A percentile compares a stretch with the other conserved stretches of the same genome.
phyloP scores from a whole-genome alignment of 2,888 invertebrate species.

The Oscheius sp. region DNA sequence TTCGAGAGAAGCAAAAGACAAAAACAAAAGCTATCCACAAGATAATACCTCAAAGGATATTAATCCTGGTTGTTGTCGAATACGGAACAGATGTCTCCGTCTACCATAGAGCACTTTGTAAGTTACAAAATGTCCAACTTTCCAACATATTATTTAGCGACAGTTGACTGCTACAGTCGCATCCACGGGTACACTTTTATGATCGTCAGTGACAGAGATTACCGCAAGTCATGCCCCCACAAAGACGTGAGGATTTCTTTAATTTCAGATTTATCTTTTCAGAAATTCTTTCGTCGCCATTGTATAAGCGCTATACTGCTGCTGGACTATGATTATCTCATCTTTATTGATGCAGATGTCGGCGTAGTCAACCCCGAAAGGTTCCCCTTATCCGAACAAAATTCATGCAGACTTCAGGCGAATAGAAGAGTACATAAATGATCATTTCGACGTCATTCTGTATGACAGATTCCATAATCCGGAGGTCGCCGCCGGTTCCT shows the following conservation, averaged over 20 bases:
- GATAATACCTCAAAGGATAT: neutral
- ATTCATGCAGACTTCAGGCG: slow-evolving; percentile 30
- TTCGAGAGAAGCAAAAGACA: neutral
- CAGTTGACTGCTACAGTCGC: slow-evolving; percentile 38
- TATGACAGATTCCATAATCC: slow-evolving; percentile 50
- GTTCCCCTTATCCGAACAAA: slow-evolving; percentile 12
- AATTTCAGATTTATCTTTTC: neutral
- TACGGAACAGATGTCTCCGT: neutral
- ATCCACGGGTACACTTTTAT: slow-evolving; percentile 40
- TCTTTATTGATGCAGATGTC: slow-evolving; percentile 49
- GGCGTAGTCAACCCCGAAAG: slow-evolving; percentile 46
- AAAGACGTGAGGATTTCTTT: slow-evolving; percentile 38
- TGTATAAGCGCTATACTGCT: slow-evolving; percentile 39
- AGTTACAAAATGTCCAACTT: neutral
- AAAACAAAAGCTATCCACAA: neutral
- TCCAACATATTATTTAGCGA: slow-evolving; percentile 24
- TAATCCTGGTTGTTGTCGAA: slow-evolving; percentile 7
- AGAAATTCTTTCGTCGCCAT: slow-evolving; percentile 29
- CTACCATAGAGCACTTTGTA: slow-evolving; percentile 12
- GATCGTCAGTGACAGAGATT: slow-evolving; percentile 33
- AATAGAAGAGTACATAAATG: slow-evolving; percentile 44
- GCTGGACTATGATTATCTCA: slow-evolving; percentile 33
- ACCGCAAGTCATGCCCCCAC: slow-evolving; percentile 32
- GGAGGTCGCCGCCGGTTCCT: slow-evolving; percentile 47
- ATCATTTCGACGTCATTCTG: slow-evolving; percentile 40